These are phyloP conservation scores for Apocheima hispidaria DNA, from an alignment of 2,888 invertebrate species.

Conservation along the genomic window DNA sequence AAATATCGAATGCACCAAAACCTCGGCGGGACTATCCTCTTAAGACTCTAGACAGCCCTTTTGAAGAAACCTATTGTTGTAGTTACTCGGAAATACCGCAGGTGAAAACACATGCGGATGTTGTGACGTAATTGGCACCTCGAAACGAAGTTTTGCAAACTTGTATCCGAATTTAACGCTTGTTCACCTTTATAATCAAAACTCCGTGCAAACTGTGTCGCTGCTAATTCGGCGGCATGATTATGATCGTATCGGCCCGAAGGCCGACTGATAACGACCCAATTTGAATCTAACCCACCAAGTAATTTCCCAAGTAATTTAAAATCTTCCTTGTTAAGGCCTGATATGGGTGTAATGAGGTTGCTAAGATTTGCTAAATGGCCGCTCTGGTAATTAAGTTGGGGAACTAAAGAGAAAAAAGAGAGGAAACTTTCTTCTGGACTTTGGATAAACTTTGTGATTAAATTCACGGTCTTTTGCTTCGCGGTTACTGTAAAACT, in stretches of 20 bases:
- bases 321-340: slow-evolving; percentile 33
- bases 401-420: slow-evolving; percentile 20
- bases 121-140: no score
- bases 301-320: slow-evolving; percentile 37
- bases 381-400: slow-evolving; percentile 28
- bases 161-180: not conserved
- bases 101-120: no score
- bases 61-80: no score
- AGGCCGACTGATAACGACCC: slow-evolving; percentile 24
- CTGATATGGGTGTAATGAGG: slow-evolving; percentile 34
- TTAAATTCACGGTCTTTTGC: slow-evolving; percentile 21
- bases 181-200: slow-evolving; percentile 4
- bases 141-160: not conserved
- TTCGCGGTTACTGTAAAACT: not conserved
- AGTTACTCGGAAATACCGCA: no score
- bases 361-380: slow-evolving; percentile 35
- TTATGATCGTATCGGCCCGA: slow-evolving; percentile 23
- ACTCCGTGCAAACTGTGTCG: not conserved
- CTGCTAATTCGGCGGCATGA: slow-evolving; percentile 15
- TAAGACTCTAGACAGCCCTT: no score
- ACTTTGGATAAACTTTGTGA: slow-evolving; percentile 23
- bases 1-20: no score
- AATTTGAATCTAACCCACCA: slow-evolving; percentile 32
- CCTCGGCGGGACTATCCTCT: no score
- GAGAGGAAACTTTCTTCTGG: slow-evolving; percentile 11